Conservation (phyloP, 1,140 invertebrate genomes). For the Macrobrachium rosenbergii region DNA sequence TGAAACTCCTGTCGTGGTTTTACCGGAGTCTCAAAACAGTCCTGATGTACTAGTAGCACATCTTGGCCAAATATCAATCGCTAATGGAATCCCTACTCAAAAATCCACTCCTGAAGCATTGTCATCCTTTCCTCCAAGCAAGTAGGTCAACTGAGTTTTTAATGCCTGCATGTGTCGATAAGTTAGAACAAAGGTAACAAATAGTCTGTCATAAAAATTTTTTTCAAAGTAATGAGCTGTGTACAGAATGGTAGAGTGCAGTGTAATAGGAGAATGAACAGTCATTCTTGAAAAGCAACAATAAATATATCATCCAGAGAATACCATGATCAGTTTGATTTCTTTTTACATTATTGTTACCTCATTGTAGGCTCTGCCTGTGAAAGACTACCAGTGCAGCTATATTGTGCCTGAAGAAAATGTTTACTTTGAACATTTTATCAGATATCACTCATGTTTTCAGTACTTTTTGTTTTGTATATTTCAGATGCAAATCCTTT, state of each 20-base stretch:
- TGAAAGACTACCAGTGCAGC: no score
- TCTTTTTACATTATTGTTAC: no score
- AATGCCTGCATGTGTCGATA: not conserved
- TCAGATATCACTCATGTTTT: no score
- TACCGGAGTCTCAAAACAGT: constrained; percentile 84
- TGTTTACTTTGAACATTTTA: no score
- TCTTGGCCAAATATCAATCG: constrained; percentile 87
- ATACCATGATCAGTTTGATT: no score
- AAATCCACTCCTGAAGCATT: not conserved
- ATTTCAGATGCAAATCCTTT: not conserved
- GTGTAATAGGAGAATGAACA: no score
- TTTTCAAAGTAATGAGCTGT: not conserved
- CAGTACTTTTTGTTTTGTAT: not conserved
- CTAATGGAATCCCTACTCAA: constrained; percentile 67
- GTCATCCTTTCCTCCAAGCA: constrained; percentile 45
- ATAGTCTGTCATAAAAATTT: not conserved
- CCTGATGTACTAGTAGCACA: constrained; percentile 91
- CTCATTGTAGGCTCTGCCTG: no score
- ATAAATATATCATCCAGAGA: no score
- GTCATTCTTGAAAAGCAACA: no score
- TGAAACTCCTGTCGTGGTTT: constrained; percentile 90
- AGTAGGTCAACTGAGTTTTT: constrained; percentile 10
- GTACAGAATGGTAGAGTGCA: no score
- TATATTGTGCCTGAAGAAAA: no score
- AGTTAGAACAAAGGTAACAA: not conserved